Percentiles rank a stretch among this genome's conserved stretches.
These are phyloP conservation scores for Phengaris alcon DNA, from an alignment of 2,888 invertebrate genomes.

Conservation along the genomic window DNA sequence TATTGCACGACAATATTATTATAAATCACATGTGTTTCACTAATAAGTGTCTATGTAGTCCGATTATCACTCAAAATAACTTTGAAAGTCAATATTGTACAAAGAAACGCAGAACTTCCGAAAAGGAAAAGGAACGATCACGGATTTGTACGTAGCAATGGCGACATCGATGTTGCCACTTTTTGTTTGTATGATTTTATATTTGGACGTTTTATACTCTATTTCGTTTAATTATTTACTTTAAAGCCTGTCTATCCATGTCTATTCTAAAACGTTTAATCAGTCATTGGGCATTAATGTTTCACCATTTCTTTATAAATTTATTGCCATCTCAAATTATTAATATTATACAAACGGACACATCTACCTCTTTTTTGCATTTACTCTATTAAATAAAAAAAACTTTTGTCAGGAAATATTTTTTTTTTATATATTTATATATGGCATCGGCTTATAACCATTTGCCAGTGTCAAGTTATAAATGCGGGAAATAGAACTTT, in stretches of 20 bases:
- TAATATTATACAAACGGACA: not conserved
- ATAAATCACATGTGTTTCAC: constrained; percentile 76
- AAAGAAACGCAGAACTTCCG: constrained; percentile 61
- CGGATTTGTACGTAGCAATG: constrained; percentile 69
- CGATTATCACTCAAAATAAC: constrained; percentile 59
- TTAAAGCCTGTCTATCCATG: not conserved
- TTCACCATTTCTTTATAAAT: not conserved
- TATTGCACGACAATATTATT: constrained; percentile 65
- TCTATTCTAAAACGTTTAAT: not conserved
- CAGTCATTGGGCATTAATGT: not conserved
- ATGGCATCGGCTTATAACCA: too few relatives aligned
- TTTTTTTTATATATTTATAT: too few relatives aligned
- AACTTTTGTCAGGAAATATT: not conserved
- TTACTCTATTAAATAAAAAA: not conserved
- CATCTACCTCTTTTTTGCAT: not conserved
- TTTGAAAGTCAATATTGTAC: constrained; percentile 63
- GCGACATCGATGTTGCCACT: constrained; percentile 49
- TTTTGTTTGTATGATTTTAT: not conserved
- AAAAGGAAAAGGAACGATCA: constrained; percentile 42
- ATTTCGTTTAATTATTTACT: not conserved
- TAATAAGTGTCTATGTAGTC: constrained; percentile 67
- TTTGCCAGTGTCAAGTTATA: too few relatives aligned
- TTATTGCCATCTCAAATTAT: not conserved
- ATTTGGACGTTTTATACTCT: not conserved
- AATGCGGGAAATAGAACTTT: too few relatives aligned